Percentiles rank a stretch among this genome's conserved stretches.
Conservation (phyloP, 2,113 vertebrate genomes). For the Herpetotheres cachinnans region DNA sequence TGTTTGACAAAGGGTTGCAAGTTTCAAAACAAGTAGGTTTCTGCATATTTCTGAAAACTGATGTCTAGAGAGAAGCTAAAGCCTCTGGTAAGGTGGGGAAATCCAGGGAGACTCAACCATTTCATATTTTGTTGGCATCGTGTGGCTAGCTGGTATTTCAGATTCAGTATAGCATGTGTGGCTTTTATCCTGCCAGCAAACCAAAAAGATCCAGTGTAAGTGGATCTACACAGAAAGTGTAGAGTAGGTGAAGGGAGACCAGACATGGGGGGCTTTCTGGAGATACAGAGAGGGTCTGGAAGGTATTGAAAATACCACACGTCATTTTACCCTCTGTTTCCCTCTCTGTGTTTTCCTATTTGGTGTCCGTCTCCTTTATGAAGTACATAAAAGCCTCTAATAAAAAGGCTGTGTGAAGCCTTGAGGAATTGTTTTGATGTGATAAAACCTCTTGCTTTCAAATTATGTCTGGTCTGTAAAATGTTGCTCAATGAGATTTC, state of each 20-base stretch:
- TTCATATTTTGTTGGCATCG: neutral
- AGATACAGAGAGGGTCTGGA: neutral
- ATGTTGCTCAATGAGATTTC: neutral
- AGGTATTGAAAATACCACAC: neutral
- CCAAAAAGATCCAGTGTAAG: neutral
- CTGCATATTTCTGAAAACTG: neutral
- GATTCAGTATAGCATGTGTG: accelerated
- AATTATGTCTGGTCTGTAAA: neutral
- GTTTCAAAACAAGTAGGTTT: neutral
- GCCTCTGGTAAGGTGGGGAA: neutral
- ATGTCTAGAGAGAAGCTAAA: neutral
- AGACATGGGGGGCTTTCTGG: neutral
- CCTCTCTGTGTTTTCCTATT: neutral
- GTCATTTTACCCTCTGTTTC: neutral
- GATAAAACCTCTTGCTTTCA: neutral
- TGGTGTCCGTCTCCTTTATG: conserved; percentile 22
- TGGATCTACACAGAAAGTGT: neutral
- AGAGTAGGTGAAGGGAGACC: neutral
- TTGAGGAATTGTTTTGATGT: neutral
- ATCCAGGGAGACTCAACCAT: neutral
- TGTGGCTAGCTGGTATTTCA: neutral
- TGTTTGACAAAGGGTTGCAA: neutral
- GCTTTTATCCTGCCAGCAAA: neutral
- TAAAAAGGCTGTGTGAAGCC: conserved; percentile 33
- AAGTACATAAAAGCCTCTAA: conserved; percentile 16